Percentiles rank a stretch among this genome's conserved stretches.
These are phyloP conservation scores for Arrhopalites spinosus DNA, from an alignment of 2,888 invertebrate species.

Conservation along the genomic window DNA sequence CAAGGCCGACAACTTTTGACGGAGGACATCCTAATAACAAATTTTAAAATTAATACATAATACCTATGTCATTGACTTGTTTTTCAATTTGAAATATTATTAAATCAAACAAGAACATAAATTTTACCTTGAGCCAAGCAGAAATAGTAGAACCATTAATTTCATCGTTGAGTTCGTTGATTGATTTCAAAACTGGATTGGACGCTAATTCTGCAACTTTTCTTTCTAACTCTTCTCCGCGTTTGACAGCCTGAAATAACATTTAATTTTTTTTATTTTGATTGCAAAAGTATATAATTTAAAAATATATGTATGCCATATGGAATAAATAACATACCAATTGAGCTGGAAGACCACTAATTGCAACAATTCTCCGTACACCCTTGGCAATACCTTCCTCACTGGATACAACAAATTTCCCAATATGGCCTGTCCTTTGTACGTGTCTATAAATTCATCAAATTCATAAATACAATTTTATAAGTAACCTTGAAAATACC, in stretches of 20 bases:
- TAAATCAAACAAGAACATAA: background rate
- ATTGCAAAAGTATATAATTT: background rate
- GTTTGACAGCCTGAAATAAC: conserved; percentile 22
- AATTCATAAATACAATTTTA: background rate
- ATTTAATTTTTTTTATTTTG: conserved; percentile 25
- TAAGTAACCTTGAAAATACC: background rate
- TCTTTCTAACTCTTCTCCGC: conserved; percentile 20
- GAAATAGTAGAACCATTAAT: conserved; percentile 24
- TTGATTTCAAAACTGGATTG: conserved; percentile 21
- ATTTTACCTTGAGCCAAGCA: conserved; percentile 30
- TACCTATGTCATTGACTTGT: background rate
- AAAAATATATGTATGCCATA: background rate
- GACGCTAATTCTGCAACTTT: conserved; percentile 18
- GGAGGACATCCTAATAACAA: conserved; percentile 12
- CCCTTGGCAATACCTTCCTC: conserved; percentile 99
- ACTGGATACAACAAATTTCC: conserved; percentile 91
- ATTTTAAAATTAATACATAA: background rate
- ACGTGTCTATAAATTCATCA: conserved; percentile 71
- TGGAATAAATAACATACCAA: conserved; percentile 60
- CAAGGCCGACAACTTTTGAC: conserved; percentile 12
- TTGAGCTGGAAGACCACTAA: conserved; percentile 92
- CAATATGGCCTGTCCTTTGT: conserved; percentile 87
- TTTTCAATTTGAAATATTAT: background rate
- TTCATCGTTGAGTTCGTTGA: conserved; percentile 33
- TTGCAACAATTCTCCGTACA: conserved; percentile 91